Conservation (phyloP, 2,113 vertebrate species). For the Clarias macrocephalus region DNA sequence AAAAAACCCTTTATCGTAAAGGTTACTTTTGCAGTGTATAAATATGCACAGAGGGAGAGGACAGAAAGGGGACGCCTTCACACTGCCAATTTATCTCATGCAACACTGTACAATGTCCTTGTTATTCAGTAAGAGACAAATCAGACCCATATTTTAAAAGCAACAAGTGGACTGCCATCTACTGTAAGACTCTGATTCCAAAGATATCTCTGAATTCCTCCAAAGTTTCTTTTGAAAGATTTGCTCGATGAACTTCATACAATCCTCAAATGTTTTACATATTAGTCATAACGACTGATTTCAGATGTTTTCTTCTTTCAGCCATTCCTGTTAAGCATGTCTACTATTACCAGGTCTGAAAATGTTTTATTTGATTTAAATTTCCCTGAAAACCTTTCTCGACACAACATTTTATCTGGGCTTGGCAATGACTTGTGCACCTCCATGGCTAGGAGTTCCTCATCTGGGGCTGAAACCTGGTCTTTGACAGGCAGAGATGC, state of each 20-base stretch:
- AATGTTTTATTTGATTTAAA: too few relatives aligned
- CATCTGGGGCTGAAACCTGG: too few relatives aligned
- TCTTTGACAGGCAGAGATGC: too few relatives aligned
- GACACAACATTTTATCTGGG: too few relatives aligned
- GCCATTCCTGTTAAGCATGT: too few relatives aligned
- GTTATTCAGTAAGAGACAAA: neutral
- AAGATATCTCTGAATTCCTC: neutral
- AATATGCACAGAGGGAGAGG: conserved; percentile 38
- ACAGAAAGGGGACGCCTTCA: neutral
- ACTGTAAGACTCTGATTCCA: neutral
- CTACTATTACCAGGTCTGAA: too few relatives aligned
- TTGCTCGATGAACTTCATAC: neutral
- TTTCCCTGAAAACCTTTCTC: too few relatives aligned
- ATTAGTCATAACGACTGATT: neutral
- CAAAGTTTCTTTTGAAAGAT: neutral
- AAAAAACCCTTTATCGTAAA: conserved; percentile 27
- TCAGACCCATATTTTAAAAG: neutral
- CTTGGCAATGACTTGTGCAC: too few relatives aligned
- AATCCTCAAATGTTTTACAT: neutral
- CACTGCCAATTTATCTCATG: neutral
- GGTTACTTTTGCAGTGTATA: conserved; percentile 30
- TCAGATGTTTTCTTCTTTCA: neutral
- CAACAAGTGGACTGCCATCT: neutral
- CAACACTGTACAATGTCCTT: neutral
- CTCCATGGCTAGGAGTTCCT: neutral